phyloP scores from a whole-genome alignment of 2,888 invertebrate genomes.

The Spilosoma lubricipeda region DNA sequence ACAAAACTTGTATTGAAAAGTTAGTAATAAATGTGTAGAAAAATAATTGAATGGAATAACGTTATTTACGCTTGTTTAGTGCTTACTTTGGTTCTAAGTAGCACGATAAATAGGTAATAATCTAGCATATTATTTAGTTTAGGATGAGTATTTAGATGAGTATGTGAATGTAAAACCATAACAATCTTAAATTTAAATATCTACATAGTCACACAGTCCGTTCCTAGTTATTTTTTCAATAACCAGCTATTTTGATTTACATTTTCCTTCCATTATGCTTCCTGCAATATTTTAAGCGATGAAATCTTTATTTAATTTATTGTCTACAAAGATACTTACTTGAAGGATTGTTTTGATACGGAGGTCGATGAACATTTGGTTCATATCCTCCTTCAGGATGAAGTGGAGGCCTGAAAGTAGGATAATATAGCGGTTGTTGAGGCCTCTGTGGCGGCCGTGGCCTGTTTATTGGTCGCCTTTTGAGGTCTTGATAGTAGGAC shows the following conservation, averaged over 20 bases:
- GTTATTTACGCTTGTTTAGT: background rate
- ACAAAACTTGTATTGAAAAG: background rate
- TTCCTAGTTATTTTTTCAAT: no score
- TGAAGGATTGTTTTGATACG: slow-evolving; percentile 65
- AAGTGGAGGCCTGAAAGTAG: slow-evolving; percentile 24
- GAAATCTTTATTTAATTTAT: background rate
- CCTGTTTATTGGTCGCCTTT: slow-evolving; percentile 21
- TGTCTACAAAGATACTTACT: slow-evolving; percentile 54
- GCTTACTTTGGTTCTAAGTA: background rate
- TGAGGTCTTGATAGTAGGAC: slow-evolving; percentile 28
- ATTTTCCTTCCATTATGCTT: no score
- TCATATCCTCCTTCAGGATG: slow-evolving; percentile 67
- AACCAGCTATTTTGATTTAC: background rate
- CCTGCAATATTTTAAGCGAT: background rate
- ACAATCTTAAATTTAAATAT: no score
- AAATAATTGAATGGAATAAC: background rate
- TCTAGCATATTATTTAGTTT: no score
- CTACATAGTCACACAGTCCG: no score
- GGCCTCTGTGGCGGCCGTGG: slow-evolving; percentile 39
- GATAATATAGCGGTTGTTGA: slow-evolving; percentile 42
- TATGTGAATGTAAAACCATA: no score
- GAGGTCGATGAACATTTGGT: slow-evolving; percentile 69
- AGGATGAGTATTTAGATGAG: no score
- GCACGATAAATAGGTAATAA: background rate
- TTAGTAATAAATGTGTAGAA: background rate